Evolutionary conservation across 2,888 invertebrate species (phyloP).

Genomic region (Altica lythri): DNA sequence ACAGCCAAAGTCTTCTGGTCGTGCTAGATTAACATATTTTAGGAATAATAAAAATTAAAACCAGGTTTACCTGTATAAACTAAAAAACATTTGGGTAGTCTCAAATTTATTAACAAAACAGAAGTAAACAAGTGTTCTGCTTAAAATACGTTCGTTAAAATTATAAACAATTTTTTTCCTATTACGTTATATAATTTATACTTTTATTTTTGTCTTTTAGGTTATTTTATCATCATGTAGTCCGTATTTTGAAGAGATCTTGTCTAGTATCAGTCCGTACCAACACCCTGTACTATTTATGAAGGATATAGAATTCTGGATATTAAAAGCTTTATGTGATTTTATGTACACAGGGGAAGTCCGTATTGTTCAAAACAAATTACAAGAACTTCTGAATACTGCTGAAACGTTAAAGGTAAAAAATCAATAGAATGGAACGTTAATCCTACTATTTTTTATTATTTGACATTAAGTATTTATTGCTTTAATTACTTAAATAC

Average conservation of each 20-base stretch:
- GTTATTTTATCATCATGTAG: constrained; percentile 61
- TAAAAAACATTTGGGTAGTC: too few species aligned
- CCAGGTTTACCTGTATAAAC: too few species aligned
- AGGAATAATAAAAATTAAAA: too few species aligned
- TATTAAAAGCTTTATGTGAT: constrained; percentile 59
- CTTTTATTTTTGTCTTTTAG: constrained; percentile 49
- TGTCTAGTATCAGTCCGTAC: constrained; percentile 55
- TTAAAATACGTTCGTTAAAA: too few species aligned
- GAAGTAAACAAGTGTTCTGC: too few species aligned
- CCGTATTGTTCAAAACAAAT: constrained; percentile 57
- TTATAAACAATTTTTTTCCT: too few species aligned
- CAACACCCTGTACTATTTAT: constrained; percentile 60
- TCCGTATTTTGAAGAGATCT: constrained; percentile 59
- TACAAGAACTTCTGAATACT: constrained; percentile 57
- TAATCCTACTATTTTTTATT: too few species aligned
- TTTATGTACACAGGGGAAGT: constrained; percentile 63
- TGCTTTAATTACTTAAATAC: too few species aligned
- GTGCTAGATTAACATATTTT: too few species aligned
- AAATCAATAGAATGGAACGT: constrained; percentile 15
- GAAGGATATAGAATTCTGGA: constrained; percentile 59
- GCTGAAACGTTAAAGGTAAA: constrained; percentile 58
- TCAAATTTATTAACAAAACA: too few species aligned
- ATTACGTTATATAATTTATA: background rate
- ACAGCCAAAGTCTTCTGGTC: too few species aligned
- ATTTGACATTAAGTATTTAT: background rate